Percentiles rank a stretch among this genome's conserved stretches.
These are phyloP conservation scores for Idris sp. DNA, from an alignment of 1,140 invertebrate species.

Conservation along the genomic window DNA sequence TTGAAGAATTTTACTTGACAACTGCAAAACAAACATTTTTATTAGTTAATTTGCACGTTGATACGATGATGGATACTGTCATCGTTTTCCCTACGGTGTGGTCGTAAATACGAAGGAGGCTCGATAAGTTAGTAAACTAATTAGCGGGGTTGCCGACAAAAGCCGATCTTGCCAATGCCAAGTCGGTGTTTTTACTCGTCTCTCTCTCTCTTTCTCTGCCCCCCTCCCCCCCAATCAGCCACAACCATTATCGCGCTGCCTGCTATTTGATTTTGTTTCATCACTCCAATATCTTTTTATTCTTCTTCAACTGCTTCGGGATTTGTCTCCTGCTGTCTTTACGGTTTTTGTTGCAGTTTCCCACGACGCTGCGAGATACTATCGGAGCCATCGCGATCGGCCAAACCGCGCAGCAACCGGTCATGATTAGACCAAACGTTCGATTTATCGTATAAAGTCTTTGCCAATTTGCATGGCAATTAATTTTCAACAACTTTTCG, in stretches of 20 bases:
- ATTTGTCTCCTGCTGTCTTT: constrained; percentile 72
- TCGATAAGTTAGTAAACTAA: constrained; percentile 79
- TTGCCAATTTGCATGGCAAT: constrained; percentile 31
- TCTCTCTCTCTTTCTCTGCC: no score
- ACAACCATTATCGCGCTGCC: constrained; percentile 64
- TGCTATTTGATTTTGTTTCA: constrained; percentile 71
- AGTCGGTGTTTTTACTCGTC: constrained; percentile 71
- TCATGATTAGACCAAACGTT: constrained; percentile 39
- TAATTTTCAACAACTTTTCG: constrained; percentile 18
- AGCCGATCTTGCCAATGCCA: constrained; percentile 68
- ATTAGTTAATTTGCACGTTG: constrained; percentile 62
- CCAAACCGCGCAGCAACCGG: constrained; percentile 7
- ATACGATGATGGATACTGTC: constrained; percentile 66
- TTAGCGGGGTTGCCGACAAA: constrained; percentile 77
- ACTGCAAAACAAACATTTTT: no score
- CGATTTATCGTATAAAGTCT: constrained; percentile 50
- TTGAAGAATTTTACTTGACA: no score
- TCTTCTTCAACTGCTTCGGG: constrained; percentile 63
- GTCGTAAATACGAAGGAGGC: constrained; percentile 70
- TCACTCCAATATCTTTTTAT: constrained; percentile 67
- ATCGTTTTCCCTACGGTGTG: constrained; percentile 61
- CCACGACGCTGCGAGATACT: constrained; percentile 64
- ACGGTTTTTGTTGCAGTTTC: constrained; percentile 69
- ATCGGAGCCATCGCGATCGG: constrained; percentile 45
- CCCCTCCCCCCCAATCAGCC: constrained; percentile 53